These are phyloP conservation scores for Zoanthus sociatus DNA, from an alignment of 92 coral and sea anemone genomes.

Conservation along the genomic window DNA sequence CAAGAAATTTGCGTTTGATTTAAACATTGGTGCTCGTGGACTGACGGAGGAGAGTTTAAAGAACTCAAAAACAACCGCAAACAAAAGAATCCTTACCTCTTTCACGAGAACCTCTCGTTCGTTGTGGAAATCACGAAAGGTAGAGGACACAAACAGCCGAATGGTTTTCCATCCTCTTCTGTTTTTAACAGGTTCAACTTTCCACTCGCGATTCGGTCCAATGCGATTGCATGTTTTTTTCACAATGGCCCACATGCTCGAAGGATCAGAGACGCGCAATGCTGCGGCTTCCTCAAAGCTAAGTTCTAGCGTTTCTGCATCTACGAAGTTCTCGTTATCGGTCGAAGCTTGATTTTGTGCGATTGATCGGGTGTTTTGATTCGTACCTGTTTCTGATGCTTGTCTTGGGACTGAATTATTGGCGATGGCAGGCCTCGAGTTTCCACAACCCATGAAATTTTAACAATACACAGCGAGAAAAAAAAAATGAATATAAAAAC, in stretches of 20 bases:
- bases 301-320: slow-evolving; percentile 43
- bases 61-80: background rate
- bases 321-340: background rate
- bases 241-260: slow-evolving; percentile 97
- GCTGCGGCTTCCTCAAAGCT: slow-evolving; percentile 94
- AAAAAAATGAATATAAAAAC: background rate
- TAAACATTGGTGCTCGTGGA: too few species aligned
- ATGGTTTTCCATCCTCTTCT: slow-evolving; percentile 99
- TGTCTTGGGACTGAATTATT: slow-evolving; percentile 55
- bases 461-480: background rate
- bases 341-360: background rate
- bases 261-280: slow-evolving; percentile 75
- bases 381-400: background rate
- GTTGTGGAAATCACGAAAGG: slow-evolving; percentile 95
- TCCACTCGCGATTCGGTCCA: slow-evolving; percentile 76
- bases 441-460: slow-evolving; percentile 98
- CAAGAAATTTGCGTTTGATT: background rate
- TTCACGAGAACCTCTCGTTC: slow-evolving; percentile 95
- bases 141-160: slow-evolving; percentile 97
- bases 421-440: slow-evolving; percentile 78
- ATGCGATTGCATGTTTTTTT: slow-evolving; percentile 75
- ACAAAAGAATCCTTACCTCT: slow-evolving; percentile 68
- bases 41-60: too few species aligned
- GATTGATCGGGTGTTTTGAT: background rate
- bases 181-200: slow-evolving; percentile 85